These are phyloP conservation scores for Amphiduros pacificus DNA, from an alignment of 2,888 invertebrate genomes.

Conservation along the genomic window DNA sequence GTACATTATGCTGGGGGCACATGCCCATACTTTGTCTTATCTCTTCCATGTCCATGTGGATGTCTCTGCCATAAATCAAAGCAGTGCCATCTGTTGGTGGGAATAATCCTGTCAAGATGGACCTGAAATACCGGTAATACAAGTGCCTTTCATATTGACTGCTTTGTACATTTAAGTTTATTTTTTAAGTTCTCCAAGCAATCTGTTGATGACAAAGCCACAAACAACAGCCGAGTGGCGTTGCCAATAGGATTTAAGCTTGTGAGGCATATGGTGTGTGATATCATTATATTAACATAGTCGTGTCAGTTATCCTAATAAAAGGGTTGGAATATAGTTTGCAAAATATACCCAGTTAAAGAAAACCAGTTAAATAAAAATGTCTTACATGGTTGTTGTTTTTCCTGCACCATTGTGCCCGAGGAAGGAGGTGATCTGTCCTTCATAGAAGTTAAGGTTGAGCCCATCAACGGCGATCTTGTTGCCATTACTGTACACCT, in stretches of 20 bases:
- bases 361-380: not conserved
- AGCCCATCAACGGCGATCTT: conserved; percentile 70
- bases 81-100: conserved; percentile 78
- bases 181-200: no score
- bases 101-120: conserved; percentile 67
- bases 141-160: no score
- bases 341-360: no score
- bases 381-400: conserved; percentile 79
- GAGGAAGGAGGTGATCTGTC: conserved; percentile 82
- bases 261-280: no score
- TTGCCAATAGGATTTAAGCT: no score
- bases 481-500: conserved; percentile 48
- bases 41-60: conserved; percentile 67
- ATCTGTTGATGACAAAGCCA: no score
- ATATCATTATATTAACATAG: no score
- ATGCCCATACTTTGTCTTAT: conserved; percentile 78
- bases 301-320: no score
- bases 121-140: no score
- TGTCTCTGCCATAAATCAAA: conserved; percentile 72
- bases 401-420: conserved; percentile 93
- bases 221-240: no score
- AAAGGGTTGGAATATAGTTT: no score
- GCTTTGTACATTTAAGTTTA: no score
- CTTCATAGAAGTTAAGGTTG: conserved; percentile 77
- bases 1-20: conserved; percentile 88